phyloP scores from a whole-genome alignment of 2,797 vertebrate species.

The Leptodactylus fallax region DNA sequence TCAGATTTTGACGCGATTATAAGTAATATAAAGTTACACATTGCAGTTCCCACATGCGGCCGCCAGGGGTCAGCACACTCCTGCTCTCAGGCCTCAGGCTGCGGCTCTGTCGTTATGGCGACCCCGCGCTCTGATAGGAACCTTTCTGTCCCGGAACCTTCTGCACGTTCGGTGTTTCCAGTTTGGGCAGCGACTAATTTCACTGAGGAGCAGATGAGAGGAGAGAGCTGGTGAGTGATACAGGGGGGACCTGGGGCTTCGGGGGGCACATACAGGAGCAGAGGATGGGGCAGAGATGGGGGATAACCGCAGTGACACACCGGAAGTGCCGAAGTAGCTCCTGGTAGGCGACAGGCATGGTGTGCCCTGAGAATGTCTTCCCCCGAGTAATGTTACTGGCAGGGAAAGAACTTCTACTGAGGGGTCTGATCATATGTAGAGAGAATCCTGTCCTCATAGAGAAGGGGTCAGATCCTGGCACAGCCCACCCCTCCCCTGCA shows the following conservation, averaged over 20 bases:
- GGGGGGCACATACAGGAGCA: too few species aligned
- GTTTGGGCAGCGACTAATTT: neutral
- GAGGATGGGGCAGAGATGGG: too few species aligned
- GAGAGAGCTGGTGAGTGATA: neutral
- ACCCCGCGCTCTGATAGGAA: neutral
- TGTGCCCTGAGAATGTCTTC: neutral
- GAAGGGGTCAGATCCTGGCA: too few species aligned
- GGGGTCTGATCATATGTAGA: too few species aligned
- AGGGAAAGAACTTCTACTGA: too few species aligned
- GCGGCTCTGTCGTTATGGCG: neutral
- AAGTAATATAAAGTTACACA: neutral
- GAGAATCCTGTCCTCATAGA: neutral
- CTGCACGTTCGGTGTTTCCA: neutral
- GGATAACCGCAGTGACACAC: too few species aligned
- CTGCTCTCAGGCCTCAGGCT: neutral
- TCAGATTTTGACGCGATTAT: neutral
- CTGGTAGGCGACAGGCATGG: neutral
- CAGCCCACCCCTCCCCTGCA: neutral
- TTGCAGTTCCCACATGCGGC: neutral
- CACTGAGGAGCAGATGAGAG: neutral
- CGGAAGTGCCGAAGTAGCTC: neutral
- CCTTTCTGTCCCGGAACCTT: constrained; percentile 17
- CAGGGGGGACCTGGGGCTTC: too few species aligned
- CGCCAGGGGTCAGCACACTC: neutral
- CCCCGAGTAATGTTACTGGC: neutral